Base-by-base conservation (phyloP, 2,888 invertebrate genomes). In the Heliconius cydno region DNA sequence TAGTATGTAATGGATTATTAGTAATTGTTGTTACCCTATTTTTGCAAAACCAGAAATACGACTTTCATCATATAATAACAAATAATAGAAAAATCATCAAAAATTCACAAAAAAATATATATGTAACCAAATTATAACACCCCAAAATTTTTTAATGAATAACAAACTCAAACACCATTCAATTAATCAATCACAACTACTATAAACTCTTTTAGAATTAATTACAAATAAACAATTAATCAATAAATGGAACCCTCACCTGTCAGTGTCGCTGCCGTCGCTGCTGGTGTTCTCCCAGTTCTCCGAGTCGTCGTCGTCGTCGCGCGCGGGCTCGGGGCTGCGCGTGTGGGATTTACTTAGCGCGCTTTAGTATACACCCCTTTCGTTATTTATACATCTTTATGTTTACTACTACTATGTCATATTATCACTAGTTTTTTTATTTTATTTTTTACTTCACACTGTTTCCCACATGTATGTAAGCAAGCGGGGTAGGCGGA, bases 201-300 rank as follows among this genome's bases (percentile, higher is more conserved):
- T 52, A 52, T 5, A 15, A 52, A 5, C 19, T 52, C 52, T 52
- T 41, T 12, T 41, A 52, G 7, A 52, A 52, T 52, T 19, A 19
- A 52, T 19, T 19, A 60, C 3, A 28, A 41, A 38, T 41, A 46
- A 28, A 28, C 4, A 52, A 57, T n/a, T 10, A 71, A 63, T 7
- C 5, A 15, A 52, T 67, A 83, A 52, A 52, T 52, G 3, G 52
- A 52, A 22, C 52, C 19, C 52, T 7, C 10, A 94, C 95, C 95
- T 95, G 84, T 95, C 95, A 34, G 95, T 95, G 82, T 95, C 95
- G 76, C 95, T 95, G 85, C 92, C 95, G 70, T 95, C 95, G 85
- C 94, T 95, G 89, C 95, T 95, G 5, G 95, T 95, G 83, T 95
- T 94, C 90, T 95, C 95, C 95, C 95, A 95, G 89, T 95, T 94